Evolutionary conservation across 2,113 vertebrate species (phyloP), one percentile per base, ranked within the genome.

Genomic region (Sitta europaea): DNA sequence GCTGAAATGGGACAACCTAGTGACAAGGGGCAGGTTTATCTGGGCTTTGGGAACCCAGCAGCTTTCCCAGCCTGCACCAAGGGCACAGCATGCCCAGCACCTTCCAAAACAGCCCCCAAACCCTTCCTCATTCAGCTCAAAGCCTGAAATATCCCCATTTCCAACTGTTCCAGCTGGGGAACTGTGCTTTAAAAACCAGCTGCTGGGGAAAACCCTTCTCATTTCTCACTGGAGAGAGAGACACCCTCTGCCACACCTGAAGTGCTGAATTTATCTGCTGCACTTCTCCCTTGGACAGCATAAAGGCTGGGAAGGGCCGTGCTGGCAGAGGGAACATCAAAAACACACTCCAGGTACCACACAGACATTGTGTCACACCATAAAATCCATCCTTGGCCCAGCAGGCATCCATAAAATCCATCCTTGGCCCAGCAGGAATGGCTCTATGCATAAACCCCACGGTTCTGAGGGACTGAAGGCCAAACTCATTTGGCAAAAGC

Each of bases 41-140:
- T 33, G 3, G 24, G 9, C 35, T 40, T 6, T 28, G 35, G 50
- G 63, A 25, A 25, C n/a, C 38, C 43, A 63, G 36, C n/a, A 68
- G 50, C 65, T 24, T 36, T 24, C 62, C 50, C 58, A 82, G 45
- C 36, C 48, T 45, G 24, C 1, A 14, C 27, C 5, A 86, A 58
- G 51, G 1, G 3, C 70, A 65, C 28, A 22, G 24, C 0, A 0
- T 5, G 42, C 17, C 1, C 4, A 4, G 2, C 57, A 47, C 36
- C 36, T 28, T 47, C 62, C 68, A 65, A 11, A 15, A 8, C 45
- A 21, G 33, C 24, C 28, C 77, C 57, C 78, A 81, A 25, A 11
- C 36, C 45, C n/a, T 51, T 25, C 62, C 35, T 28, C 62, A 25
- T 27, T 35, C 82, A 28, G 38, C 42, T 55, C 62, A 43, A 82